A percentile compares a stretch with the other conserved stretches of the same genome.
phyloP scores from a whole-genome alignment of 2,888 invertebrate species.

The Drosophila borealis region DNA sequence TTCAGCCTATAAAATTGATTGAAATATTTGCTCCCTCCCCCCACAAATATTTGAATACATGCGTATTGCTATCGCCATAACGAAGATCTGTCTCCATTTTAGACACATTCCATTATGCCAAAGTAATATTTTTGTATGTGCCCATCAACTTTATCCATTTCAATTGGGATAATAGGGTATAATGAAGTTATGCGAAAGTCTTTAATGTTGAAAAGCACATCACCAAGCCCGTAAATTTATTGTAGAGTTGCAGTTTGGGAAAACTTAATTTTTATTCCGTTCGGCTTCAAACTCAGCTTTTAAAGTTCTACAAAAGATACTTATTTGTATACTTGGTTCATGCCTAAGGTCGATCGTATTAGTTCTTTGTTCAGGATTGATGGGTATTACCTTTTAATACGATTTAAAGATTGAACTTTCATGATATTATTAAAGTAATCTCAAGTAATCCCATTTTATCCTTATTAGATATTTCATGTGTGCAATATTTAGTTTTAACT shows the following conservation, averaged over 20 bases:
- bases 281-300: too few species aligned
- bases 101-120: slow-evolving; percentile 22
- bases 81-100: slow-evolving; percentile 27
- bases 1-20: slow-evolving; percentile 44
- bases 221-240: too few species aligned
- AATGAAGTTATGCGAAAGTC: neutral
- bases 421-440: neutral
- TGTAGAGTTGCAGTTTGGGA: too few species aligned
- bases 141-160: neutral
- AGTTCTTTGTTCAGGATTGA: too few species aligned
- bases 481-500: neutral
- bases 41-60: slow-evolving; percentile 24
- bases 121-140: neutral
- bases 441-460: neutral
- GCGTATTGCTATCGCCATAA: slow-evolving; percentile 22
- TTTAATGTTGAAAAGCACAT: too few species aligned
- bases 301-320: too few species aligned
- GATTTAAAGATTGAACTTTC: too few species aligned
- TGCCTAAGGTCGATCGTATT: too few species aligned
- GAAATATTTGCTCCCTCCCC: slow-evolving; percentile 32
- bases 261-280: too few species aligned
- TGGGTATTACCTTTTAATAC: too few species aligned
- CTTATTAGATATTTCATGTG: neutral
- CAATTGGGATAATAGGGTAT: neutral
- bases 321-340: too few species aligned